Evolutionary conservation across 2,797 vertebrate species (phyloP), one percentile per base, ranked within the genome.

Genomic region (Cuniculus paca): DNA sequence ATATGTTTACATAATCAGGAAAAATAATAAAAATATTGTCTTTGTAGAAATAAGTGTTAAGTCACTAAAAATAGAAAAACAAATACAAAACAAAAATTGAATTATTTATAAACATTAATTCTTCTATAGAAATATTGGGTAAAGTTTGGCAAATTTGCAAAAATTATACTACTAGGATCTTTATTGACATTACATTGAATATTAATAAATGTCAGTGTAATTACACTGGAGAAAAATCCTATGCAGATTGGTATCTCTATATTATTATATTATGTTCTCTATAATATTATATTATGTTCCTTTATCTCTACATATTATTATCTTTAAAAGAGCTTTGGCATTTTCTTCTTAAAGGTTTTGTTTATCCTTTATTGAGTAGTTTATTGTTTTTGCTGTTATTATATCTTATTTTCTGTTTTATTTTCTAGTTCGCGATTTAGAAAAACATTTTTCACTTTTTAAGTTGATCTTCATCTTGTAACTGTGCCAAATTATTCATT

Each of bases 401-500:
- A 24, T 4, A 65, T 48, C 48, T 74, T 84, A 74, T 70, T 89
- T 95, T 79, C 39, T 93, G 48, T 77, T 94, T 89, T 42, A 88
- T 79, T 96, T 84, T 82, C 52, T 63, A 48, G 68, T 82, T 93
- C 68, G n/a, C 45, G 39, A 14, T 45, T 75, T 42, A 78, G 72
- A 92, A 90, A 13, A 68, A 88, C 4, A 9, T 24, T 83, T 93
- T 95, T 86, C 31, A 82, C 28, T 60, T 60, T 79, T 52, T 89
- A 95, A 89, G 22, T 48, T 83, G 20, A 61, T 60, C 70, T 89
- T 94, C 50, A 85, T 31, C 34, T 95, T 95, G 28, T 93, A 93
- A 91, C 74, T 81, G 26, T 79, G 36, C 61, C 89, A 48, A 94
- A 92, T 96, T 89, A 91, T 79, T 88, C 77, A 91, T 78, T 82